A percentile compares a stretch with the other conserved stretches of the same genome.
These are phyloP conservation scores for Fopius arisanus DNA, from an alignment of 1,140 invertebrate species.

Conservation along the genomic window DNA sequence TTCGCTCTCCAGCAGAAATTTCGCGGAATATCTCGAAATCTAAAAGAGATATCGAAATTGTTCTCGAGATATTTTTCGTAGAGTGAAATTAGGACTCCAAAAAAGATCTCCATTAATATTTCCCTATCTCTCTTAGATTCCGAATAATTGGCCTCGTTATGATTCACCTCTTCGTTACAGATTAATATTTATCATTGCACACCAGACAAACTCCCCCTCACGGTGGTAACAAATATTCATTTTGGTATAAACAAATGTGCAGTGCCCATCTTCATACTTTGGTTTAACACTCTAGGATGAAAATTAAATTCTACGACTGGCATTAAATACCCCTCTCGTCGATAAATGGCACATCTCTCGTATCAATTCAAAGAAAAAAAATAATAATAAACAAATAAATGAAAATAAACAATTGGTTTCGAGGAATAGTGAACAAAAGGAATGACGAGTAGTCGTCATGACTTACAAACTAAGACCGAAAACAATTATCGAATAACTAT, in stretches of 20 bases:
- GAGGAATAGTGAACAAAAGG: neutral
- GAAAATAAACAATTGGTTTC: constrained; percentile 4
- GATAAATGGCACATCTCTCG: constrained; percentile 3
- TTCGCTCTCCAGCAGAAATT: too few relatives aligned
- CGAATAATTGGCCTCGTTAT: neutral
- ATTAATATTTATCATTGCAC: too few relatives aligned
- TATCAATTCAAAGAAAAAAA: neutral
- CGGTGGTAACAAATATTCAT: constrained; percentile 1
- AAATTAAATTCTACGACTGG: constrained; percentile 10
- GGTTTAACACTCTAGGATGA: neutral
- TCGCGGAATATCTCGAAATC: too few relatives aligned
- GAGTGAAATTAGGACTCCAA: too few relatives aligned
- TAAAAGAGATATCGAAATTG: too few relatives aligned
- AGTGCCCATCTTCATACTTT: constrained; percentile 12
- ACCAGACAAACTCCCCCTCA: neutral
- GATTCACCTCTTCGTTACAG: too few relatives aligned
- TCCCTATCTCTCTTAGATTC: too few relatives aligned
- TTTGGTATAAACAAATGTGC: constrained; percentile 1
- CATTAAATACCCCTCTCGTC: neutral
- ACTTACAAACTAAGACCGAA: neutral
- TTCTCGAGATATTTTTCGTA: too few relatives aligned
- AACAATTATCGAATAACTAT: neutral
- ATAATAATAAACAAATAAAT: neutral
- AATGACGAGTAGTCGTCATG: neutral
- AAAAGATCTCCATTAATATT: too few relatives aligned